Conservation (phyloP, 1,140 invertebrate genomes). For the Acromyrmex echinatior region DNA sequence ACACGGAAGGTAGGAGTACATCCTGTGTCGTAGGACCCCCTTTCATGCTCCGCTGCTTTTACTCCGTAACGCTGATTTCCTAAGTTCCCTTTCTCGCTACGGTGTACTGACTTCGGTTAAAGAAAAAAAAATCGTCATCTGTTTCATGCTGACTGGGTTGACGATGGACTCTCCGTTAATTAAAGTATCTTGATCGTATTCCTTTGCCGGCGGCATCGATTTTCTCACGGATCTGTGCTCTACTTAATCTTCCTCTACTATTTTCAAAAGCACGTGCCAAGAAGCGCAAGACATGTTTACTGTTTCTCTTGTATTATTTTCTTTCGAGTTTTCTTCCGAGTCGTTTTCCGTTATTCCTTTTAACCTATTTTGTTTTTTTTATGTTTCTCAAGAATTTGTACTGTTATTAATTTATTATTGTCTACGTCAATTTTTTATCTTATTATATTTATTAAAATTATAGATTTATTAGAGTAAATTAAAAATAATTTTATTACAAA, state of each 20-base stretch:
- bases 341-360: background rate
- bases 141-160: conserved; percentile 37
- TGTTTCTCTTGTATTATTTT: background rate
- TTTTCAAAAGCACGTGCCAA: background rate
- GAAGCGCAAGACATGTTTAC: background rate
- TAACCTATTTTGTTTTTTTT: background rate
- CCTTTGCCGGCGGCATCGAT: background rate
- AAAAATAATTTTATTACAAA: background rate
- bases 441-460: background rate
- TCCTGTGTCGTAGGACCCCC: conserved; percentile 80
- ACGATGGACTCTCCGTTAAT: conserved; percentile 67
- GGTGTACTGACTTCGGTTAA: conserved; percentile 65
- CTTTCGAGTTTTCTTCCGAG: background rate
- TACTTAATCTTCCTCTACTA: conserved; percentile 8
- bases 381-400: background rate
- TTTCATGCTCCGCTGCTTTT: conserved; percentile 80
- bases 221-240: conserved; percentile 48
- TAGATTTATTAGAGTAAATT: background rate
- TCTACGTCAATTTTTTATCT: background rate
- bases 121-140: conserved; percentile 15
- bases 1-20: conserved; percentile 80
- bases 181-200: conserved; percentile 58
- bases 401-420: background rate
- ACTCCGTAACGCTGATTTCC: conserved; percentile 82
- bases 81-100: conserved; percentile 79